Base-by-base conservation (phyloP, 2,888 invertebrate species). In the Drosophila lacicola region DNA sequence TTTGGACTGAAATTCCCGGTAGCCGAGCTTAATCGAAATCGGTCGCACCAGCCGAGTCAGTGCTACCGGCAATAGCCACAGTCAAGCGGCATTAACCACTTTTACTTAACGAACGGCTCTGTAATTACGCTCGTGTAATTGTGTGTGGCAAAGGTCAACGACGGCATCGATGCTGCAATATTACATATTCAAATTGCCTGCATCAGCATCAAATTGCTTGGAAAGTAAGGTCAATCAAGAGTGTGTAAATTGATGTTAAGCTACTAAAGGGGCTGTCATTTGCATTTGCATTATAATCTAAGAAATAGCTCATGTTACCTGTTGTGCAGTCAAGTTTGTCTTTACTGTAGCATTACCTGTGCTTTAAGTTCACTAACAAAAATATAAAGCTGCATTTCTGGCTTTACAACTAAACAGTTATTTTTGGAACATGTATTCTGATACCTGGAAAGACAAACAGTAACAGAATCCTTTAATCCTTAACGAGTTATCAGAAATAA, bases 71-170 rank as follows among this genome's bases (percentile, higher is more conserved):
- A 17, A 29, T 14, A 13, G 34, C 29, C 29, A 29, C 8, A 45
- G 37, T 33, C 13, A 4, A 42, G 25, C 17, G 33, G 41, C 58
- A 4, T 21, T 56, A 61, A 41, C 46, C 45, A 51, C 61, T 73
- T 62, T 54, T 54, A 54, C 50, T 45, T 44, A 60, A 67, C 19
- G 41, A 58, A 55, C 49, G 9, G 36, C 37, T 63, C 41, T 70
- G 50, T 62, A 78, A 78, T 76, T 76, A 78, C 42, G 34, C 9
- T 25, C 42, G 46, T 45, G 9, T 78, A 78, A 78, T 78, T 78
- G 58, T 33, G 58, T 33, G 45, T 55, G 49, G 34, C 65, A 78
- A 74, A 74, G 78, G 74, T 76, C 65, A 75, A 41, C 46, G 53
- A 2, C 44, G 34, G 53, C 47, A 60, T 36, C 73, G 51, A 54